Base-by-base conservation (phyloP, 2,113 vertebrate species). In the Lamprologus tigripictilis region DNA sequence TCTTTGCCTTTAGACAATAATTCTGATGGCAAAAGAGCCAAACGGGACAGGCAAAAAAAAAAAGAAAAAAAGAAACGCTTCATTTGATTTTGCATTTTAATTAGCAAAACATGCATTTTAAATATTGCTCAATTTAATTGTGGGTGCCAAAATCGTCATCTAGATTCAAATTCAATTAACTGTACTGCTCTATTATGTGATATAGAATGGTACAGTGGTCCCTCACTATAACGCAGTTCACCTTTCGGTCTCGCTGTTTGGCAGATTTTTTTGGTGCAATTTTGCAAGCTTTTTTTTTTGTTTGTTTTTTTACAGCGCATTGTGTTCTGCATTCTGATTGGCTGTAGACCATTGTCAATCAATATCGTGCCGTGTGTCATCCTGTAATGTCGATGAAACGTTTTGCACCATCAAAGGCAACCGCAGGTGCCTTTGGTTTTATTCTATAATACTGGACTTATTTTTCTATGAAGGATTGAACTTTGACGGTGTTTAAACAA, bases 81-180 rank as follows among this genome's bases (percentile, higher is more conserved):
- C 7, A 42, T 71, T 71, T 40, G n/a, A 2, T 23, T 71, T 40
- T 71, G 11, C n/a, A 71, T 23, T 71, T 71, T 23, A 71, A 23
- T 40, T 40, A 21, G n/a, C 11, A 8, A 40, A 40, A 40, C 63
- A 40, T 40, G 3, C 33, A 71, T 71, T 63, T 63, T 63, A 63
- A 63, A 63, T 63, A 63, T n/a, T 33, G 58, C 58, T n/a, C 58
- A 26, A 63, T 63, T 63, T 63, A 63, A 63, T 11, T 63, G 28
- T 10, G 58, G 2, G 35, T 63, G 17, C 58, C 31, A 35, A 63
- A 63, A 63, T 35, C 0, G 2, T 63, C 9, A 35, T 35, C 31
- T 33, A 63, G 58, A 63, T 12, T 63, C 5, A 63, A 19, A 63
- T 63, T 63, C 31, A 35, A 35, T 19, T 11, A 63, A 63, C n/a